These are phyloP conservation scores for Epirrhoe tristata DNA, from an alignment of 2,888 invertebrate species.

Conservation along the genomic window DNA sequence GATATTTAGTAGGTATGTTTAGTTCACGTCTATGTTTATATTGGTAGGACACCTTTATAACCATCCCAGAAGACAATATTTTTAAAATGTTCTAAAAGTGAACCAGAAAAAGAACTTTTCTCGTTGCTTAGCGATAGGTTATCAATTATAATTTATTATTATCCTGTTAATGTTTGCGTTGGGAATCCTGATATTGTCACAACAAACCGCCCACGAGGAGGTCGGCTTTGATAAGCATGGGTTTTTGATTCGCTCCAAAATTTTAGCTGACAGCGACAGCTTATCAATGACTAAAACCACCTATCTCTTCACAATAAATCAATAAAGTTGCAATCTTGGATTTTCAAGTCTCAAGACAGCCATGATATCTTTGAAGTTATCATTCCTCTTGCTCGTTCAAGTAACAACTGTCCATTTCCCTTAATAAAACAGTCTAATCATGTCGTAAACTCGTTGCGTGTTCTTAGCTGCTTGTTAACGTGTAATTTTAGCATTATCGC, in stretches of 20 bases:
- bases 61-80: too few relatives aligned
- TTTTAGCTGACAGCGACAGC: neutral
- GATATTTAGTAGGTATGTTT: neutral
- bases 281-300: neutral
- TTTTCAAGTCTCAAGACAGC: conserved; percentile 3
- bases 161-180: neutral
- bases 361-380: conserved; percentile 7
- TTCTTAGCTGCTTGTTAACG: conserved; percentile 49
- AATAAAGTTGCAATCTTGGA: neutral
- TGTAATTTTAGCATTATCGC: conserved; percentile 66
- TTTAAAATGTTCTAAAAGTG: too few relatives aligned
- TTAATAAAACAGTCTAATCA: conserved; percentile 40
- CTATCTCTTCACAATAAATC: neutral
- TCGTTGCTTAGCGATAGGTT: too few relatives aligned
- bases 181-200: neutral
- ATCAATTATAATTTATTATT: neutral
- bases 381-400: conserved; percentile 3
- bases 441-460: conserved; percentile 41
- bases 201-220: neutral
- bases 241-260: neutral
- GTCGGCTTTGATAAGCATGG: conserved; percentile 2
- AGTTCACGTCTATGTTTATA: neutral
- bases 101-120: too few relatives aligned
- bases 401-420: conserved; percentile 42
- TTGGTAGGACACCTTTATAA: neutral